Evolutionary conservation across 1,140 invertebrate genomes (phyloP), one percentile per base, ranked within the genome.

Genomic region (Listronotus bonariensis): DNA sequence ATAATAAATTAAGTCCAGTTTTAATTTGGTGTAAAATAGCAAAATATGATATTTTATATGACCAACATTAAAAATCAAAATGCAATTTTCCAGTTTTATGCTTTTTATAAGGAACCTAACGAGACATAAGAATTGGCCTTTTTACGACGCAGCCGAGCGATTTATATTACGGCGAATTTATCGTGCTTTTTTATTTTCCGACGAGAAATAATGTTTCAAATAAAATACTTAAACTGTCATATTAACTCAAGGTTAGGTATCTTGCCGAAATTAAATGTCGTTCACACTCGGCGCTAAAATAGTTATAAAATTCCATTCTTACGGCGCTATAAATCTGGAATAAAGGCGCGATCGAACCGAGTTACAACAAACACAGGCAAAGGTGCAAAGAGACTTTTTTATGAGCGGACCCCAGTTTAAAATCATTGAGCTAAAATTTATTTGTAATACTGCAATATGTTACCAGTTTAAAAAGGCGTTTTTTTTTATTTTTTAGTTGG

Each of bases 161-260:
- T 72, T 72, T 72, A 72, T 70, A 70, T 72, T 68, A 70, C 67
- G 71, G 68, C 64, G 68, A 62, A 72, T 72, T 70, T 67, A 70
- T 68, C 60, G 63, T 56, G 58, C 36, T 59, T 63, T 64, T 61
- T 72, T 71, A 57, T 65, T 70, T 72, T 66, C 60, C 55, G 46
- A 56, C 55, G 63, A 60, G 60, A 68, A 68, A 71, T 71, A 68
- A 71, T 67, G 67, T 62, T 18, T 48, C 57, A 55, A 46, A 58
- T 62, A 67, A 67, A 55, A 57, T 62, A 69, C 56, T 69, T 55
- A 67, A 69, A 56, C 68, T 69, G 68, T 69, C 68, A 69, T 67
- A 69, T 65, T 69, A 67, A 65, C 63, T 61, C 62, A 26, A 26
- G 20, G 20, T 68, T 68, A 65, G 67, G 66, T 68, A 61, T 66